Base-by-base conservation (phyloP, 2,797 vertebrate species). In the Champsocephalus esox region DNA sequence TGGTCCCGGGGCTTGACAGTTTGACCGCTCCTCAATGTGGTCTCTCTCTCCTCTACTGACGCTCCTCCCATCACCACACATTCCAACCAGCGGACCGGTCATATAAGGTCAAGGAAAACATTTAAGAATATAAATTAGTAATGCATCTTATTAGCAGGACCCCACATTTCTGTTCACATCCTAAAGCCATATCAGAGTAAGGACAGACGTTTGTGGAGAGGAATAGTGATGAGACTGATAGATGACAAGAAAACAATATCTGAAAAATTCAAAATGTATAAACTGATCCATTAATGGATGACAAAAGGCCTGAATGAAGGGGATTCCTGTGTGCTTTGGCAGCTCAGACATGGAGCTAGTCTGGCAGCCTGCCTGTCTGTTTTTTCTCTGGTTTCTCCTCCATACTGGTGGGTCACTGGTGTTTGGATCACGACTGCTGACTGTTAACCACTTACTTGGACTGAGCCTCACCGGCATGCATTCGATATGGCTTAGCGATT, bases 1-100 rank as follows among this genome's bases (percentile, higher is more conserved):
- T 87, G 93, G 90, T 93, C 86, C 83, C 65, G 61, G 64, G 83
- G 85, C 82, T 82, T 92, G 91, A 89, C 82, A 86, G 92, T 89
- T 88, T 88, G 88, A 92, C 90, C 85, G 84, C 91, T 91, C 87
- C 75, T 84, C 89, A 82, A 87, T 91, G 90, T 86, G 92, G 91
- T 87, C 84, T 80, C 88, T 87, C 84, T 87, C 84, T 87, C 67
- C 81, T 87, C 80, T 80, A 43, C 80, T 85, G 59, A 77, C 14
- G 71, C 88, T 87, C 89, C 89, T 89, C 90, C 90, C 88, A 81
- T 85, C 78, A 83, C 92, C 90, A 81, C 92, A 92, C 90, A 90
- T 91, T 89, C 91, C 87, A 87, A 87, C 89, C 91, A 82, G 80
- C 9, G 80, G 82, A 89, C 89, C 50, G 81, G 93, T 92, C 92